Evolutionary conservation across 2,888 invertebrate genomes (phyloP).

Genomic region (Microdon myrmicae): DNA sequence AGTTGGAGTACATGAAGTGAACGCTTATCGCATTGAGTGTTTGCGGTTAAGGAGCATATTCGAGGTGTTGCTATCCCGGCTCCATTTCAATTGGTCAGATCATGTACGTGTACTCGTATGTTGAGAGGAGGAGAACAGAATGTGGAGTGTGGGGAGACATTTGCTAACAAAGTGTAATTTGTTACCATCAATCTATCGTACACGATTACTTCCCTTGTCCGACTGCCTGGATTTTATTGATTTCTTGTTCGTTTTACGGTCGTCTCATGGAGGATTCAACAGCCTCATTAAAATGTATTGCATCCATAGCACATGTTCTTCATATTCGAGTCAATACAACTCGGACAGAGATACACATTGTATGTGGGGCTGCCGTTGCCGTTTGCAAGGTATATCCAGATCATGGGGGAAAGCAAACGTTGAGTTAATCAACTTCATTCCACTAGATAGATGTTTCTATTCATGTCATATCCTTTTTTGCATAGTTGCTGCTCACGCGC

Average conservation of each 20-base stretch:
- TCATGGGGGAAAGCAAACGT: slow-evolving; percentile 12
- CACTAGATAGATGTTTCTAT: slow-evolving; percentile 43
- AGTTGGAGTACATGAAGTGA: slow-evolving; percentile 11
- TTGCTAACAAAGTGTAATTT: slow-evolving; percentile 52
- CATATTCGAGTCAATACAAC: slow-evolving; percentile 1
- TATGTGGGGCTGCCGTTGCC: too few species aligned
- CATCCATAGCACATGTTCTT: slow-evolving; percentile 10
- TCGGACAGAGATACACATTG: not conserved
- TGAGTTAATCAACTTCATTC: slow-evolving; percentile 49
- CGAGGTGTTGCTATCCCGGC: slow-evolving; percentile 33
- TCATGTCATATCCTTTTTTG: slow-evolving; percentile 48
- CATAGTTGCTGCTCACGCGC: slow-evolving; percentile 30
- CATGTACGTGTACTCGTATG: too few species aligned
- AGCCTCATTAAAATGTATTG: slow-evolving; percentile 12
- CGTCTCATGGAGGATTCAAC: slow-evolving; percentile 1
- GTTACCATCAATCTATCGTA: slow-evolving; percentile 52
- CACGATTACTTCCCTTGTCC: slow-evolving; percentile 34
- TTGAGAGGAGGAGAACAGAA: not conserved
- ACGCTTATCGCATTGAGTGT: slow-evolving; percentile 15
- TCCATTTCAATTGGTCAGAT: too few species aligned
- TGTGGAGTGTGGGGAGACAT: too few species aligned
- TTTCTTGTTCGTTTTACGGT: slow-evolving; percentile 29
- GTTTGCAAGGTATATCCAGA: too few species aligned
- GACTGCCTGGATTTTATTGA: slow-evolving; percentile 27
- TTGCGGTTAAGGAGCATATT: slow-evolving; percentile 32